These are phyloP conservation scores for Xanthia icteritia DNA, from an alignment of 2,888 invertebrate species.

Conservation along the genomic window DNA sequence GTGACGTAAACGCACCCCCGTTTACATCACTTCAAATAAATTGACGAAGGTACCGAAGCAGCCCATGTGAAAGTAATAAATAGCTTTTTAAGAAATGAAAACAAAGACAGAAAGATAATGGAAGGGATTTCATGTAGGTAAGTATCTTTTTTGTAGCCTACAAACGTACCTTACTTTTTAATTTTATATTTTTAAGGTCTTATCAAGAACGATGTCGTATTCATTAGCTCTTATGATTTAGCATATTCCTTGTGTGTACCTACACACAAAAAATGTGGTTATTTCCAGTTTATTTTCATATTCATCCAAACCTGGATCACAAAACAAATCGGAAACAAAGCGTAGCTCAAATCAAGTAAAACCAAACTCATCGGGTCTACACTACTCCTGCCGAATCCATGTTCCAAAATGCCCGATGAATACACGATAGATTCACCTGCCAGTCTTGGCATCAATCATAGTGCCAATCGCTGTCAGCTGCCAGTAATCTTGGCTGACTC, in stretches of 20 bases:
- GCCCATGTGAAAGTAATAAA: slow-evolving; percentile 5
- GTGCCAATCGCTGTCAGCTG: slow-evolving; percentile 77
- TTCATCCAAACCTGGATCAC: background rate
- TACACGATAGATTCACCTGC: slow-evolving; percentile 59
- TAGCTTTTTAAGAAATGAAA: slow-evolving; percentile 7
- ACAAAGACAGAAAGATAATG: background rate
- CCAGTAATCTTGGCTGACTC: slow-evolving; percentile 67
- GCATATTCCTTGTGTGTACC: too few relatives aligned
- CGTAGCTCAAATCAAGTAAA: slow-evolving; percentile 22
- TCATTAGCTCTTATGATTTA: background rate
- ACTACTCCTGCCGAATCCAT: slow-evolving; percentile 34
- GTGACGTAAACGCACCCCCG: too few relatives aligned
- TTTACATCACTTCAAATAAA: slow-evolving; percentile 1
- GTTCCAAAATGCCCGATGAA: slow-evolving; percentile 53
- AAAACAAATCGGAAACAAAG: slow-evolving; percentile 30
- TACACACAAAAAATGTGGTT: background rate
- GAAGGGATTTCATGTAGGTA: background rate
- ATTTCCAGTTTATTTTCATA: background rate
- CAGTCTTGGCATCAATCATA: slow-evolving; percentile 76
- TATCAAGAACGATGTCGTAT: background rate
- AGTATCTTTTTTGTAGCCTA: background rate
- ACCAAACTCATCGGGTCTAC: slow-evolving; percentile 16
- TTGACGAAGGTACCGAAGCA: background rate
- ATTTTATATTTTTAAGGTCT: background rate
- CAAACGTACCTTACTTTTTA: too few relatives aligned